A percentile compares a stretch with the other conserved stretches of the same genome.
These are phyloP conservation scores for Dissostichus mawsoni DNA, from an alignment of 2,113 vertebrate species.

Conservation along the genomic window DNA sequence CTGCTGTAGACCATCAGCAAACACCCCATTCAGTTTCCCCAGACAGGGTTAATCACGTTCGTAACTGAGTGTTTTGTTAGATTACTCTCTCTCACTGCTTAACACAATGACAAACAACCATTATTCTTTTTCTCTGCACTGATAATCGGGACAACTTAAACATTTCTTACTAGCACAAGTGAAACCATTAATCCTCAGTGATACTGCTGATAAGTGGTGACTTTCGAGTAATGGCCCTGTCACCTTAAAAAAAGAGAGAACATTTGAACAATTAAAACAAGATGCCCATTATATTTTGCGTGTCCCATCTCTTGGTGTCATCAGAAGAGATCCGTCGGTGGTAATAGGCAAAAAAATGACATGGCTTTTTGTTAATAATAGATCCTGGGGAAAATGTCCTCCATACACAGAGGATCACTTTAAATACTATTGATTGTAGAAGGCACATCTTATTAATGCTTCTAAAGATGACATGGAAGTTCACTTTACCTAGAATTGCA, in stretches of 20 bases:
- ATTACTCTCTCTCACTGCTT: slow-evolving; percentile 92
- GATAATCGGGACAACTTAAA: slow-evolving; percentile 99
- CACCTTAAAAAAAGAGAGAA: slow-evolving; percentile 84
- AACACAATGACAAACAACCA: slow-evolving; percentile 99
- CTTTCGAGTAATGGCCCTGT: slow-evolving; percentile 99
- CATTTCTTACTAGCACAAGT: slow-evolving; percentile 97
- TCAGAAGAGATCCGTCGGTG: slow-evolving; percentile 90
- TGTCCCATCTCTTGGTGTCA: slow-evolving; percentile 89
- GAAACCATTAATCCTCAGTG: slow-evolving; percentile 99
- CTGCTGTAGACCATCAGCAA: slow-evolving; percentile 44
- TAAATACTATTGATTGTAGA: not conserved
- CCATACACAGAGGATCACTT: slow-evolving; percentile 5
- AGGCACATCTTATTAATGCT: not conserved
- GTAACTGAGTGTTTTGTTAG: slow-evolving; percentile 85
- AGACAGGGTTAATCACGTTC: slow-evolving; percentile 92
- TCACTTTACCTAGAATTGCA: not conserved
- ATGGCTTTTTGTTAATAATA: slow-evolving; percentile 68
- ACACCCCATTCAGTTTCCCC: slow-evolving; percentile 30
- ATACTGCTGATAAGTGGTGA: slow-evolving; percentile 97
- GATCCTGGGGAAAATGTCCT: slow-evolving; percentile 1
- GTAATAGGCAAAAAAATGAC: slow-evolving; percentile 89
- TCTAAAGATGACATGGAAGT: not conserved
- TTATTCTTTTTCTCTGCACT: slow-evolving; percentile 97
- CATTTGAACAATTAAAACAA: slow-evolving; percentile 99
- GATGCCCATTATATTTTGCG: slow-evolving; percentile 92